These are phyloP conservation scores for Salpingus planirostris DNA, from an alignment of 2,888 invertebrate genomes.

Conservation along the genomic window DNA sequence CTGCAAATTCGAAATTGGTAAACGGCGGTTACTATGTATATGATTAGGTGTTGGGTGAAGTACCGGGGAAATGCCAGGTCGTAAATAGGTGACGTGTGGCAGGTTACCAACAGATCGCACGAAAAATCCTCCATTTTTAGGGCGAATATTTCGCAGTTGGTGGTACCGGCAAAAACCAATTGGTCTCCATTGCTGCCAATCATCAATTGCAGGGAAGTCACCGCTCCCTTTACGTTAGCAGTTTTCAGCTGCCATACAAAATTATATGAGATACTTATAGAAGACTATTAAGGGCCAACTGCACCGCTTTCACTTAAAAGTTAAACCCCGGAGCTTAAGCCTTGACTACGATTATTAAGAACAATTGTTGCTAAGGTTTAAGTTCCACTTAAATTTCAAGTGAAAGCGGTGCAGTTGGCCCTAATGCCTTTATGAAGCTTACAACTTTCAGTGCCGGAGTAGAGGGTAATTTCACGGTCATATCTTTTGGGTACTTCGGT, in stretches of 20 bases:
- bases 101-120: conserved; percentile 65
- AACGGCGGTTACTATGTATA: too few relatives aligned
- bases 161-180: conserved; percentile 67
- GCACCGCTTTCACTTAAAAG: too few relatives aligned
- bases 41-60: too few relatives aligned
- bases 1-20: not conserved
- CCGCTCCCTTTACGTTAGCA: conserved; percentile 37
- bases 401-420: too few relatives aligned
- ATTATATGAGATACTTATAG: too few relatives aligned
- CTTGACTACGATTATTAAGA: too few relatives aligned
- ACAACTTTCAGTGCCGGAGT: conserved; percentile 37
- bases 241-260: not conserved
- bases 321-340: too few relatives aligned
- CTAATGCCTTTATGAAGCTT: too few relatives aligned
- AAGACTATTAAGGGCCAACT: too few relatives aligned
- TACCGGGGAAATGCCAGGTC: conserved; percentile 74
- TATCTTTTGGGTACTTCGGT: conserved; percentile 11
- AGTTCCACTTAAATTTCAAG: too few relatives aligned
- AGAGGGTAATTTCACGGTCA: conserved; percentile 39
- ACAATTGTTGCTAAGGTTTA: too few relatives aligned
- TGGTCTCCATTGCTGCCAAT: too few relatives aligned
- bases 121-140: conserved; percentile 60
- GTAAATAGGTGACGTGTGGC: conserved; percentile 72
- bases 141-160: conserved; percentile 70
- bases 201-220: conserved; percentile 65